Conservation (phyloP, 2,113 vertebrate genomes). For the Ctenomys sociabilis region DNA sequence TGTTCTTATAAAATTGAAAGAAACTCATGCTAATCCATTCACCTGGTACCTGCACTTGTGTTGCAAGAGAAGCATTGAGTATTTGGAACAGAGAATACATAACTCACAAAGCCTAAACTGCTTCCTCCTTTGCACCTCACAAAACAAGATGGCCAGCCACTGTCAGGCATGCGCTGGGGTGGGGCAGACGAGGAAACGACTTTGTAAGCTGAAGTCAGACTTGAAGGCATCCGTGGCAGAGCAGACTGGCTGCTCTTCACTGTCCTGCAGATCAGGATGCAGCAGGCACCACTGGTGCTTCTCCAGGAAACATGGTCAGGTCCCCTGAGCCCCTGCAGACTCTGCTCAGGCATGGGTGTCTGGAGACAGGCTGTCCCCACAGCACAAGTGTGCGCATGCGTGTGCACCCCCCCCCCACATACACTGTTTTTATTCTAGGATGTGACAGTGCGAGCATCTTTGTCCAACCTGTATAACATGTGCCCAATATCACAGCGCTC, state of each 20-base stretch:
- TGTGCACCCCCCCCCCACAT: too few relatives aligned
- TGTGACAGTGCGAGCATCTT: not conserved
- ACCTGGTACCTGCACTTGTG: not conserved
- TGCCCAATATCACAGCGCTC: not conserved
- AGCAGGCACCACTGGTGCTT: not conserved
- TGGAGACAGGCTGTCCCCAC: not conserved
- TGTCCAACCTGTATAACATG: not conserved
- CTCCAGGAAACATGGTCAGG: not conserved
- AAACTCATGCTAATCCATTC: not conserved
- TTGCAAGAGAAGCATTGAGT: not conserved
- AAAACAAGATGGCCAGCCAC: not conserved
- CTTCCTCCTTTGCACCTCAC: not conserved
- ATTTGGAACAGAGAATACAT: not conserved
- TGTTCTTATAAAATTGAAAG: not conserved
- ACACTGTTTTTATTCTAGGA: not conserved
- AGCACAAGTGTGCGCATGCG: fast-evolving
- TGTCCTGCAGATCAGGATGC: not conserved
- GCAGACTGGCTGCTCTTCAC: not conserved
- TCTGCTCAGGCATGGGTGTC: not conserved
- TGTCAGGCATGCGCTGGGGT: too few relatives aligned
- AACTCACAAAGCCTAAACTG: not conserved
- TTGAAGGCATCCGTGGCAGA: not conserved
- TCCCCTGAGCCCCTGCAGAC: not conserved
- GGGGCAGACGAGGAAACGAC: too few relatives aligned
- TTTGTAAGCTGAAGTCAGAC: not conserved